Base-by-base conservation (phyloP, 2,113 vertebrate species). In the Ammodytes dubius region DNA sequence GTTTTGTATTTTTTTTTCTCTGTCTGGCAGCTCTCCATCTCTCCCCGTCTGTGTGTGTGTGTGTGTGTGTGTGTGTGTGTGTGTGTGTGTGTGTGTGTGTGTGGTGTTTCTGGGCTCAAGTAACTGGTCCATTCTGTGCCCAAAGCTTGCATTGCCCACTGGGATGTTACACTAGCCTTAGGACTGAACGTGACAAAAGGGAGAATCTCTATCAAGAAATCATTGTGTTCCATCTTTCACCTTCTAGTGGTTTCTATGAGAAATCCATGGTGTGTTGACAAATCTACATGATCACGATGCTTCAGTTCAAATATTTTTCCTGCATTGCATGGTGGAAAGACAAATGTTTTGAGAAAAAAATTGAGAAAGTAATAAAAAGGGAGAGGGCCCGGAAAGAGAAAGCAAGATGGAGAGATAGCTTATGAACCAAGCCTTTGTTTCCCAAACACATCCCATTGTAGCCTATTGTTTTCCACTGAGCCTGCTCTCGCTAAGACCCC, bases 381-480 rank as follows among this genome's bases (percentile, higher is more conserved):
- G 49, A 63, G 35, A 42, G 52, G 42, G 43, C 35, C 59, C 74
- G 58, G 54, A 70, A 77, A 69, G 82, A 70, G 59, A 84, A 60
- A 52, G 47, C 56, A 70, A 85, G 77, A 91, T 85, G 57, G 66
- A 80, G 78, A 42, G 77, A 81, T 65, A 63, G 54, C 72, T 69
- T 61, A 54, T 92, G 87, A 94, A 92, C 79, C 71, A 35, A 90
- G 86, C 76, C 89, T 88, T 94, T 94, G 93, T 94, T 92, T 91
- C 88, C 85, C 76, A 79, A 87, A 89, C 90, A 87, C 91, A 91
- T 92, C 89, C 85, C 85, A 90, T 87, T 93, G 89, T 92, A 71
- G 74, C 67, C 91, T 77, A 92, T 94, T 94, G 93, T 94, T 90
- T 91, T 89, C 82, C 85, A 74, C 78, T 79, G 79, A 87, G 85